Percentiles rank a stretch among this genome's conserved stretches.
Evolutionary conservation across 2,113 vertebrate genomes (phyloP).

Genomic region (Grantiella picta): DNA sequence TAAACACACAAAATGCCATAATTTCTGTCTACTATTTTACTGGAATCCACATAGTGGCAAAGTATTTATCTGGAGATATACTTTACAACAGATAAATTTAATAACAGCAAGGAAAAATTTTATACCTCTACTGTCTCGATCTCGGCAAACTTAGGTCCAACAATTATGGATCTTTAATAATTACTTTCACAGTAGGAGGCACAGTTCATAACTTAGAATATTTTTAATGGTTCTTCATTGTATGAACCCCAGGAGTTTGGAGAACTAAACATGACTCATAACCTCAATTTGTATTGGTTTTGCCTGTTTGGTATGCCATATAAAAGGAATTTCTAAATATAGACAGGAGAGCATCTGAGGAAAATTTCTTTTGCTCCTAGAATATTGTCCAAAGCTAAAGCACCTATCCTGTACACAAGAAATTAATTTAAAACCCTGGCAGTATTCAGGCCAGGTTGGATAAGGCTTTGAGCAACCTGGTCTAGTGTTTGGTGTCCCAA

Average conservation of each 20-base stretch:
- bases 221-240: not conserved
- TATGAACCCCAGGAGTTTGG: not conserved
- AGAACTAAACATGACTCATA: not conserved
- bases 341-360: not conserved
- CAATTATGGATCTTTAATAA: not conserved
- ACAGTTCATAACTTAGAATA: not conserved
- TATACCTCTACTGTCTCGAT: not conserved
- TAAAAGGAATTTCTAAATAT: not conserved
- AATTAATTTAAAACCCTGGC: not conserved
- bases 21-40: not conserved
- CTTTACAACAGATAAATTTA: not conserved
- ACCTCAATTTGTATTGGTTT: not conserved
- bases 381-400: not conserved
- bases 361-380: not conserved
- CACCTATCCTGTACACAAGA: not conserved
- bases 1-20: not conserved
- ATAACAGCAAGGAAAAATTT: not conserved
- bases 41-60: not conserved
- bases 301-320: not conserved
- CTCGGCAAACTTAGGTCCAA: not conserved
- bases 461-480: not conserved
- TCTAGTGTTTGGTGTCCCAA: not conserved
- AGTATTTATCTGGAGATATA: not conserved
- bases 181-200: not conserved
- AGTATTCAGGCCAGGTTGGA: no score